These are phyloP conservation scores for Setipinna tenuifilis DNA, from an alignment of 2,797 vertebrate species.

Conservation along the genomic window DNA sequence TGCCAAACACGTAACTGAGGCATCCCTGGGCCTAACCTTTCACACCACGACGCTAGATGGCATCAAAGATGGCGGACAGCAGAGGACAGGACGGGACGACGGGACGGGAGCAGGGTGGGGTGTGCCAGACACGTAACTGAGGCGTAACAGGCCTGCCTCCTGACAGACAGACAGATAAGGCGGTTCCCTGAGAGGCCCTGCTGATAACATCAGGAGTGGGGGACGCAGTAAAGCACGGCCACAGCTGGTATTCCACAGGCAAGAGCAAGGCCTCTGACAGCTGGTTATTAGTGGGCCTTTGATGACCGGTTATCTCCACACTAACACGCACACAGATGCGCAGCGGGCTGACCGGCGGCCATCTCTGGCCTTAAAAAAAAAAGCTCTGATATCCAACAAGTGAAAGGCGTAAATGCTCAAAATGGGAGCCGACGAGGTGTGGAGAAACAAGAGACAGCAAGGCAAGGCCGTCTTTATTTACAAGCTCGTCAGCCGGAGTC, in stretches of 20 bases:
- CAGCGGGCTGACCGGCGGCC: not conserved
- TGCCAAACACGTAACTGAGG: not conserved
- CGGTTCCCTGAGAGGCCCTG: not conserved
- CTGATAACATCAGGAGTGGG: not conserved
- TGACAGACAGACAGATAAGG: not conserved
- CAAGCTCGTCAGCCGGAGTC: not conserved
- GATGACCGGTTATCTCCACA: constrained; percentile 25
- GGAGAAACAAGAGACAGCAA: not conserved
- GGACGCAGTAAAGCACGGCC: not conserved
- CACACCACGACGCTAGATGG: not conserved
- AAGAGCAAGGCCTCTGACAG: constrained; percentile 1
- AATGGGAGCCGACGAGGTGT: not conserved
- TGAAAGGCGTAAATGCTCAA: not conserved
- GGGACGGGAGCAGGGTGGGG: too few species aligned
- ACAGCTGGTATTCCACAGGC: not conserved
- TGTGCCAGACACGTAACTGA: not conserved
- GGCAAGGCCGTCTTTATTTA: not conserved
- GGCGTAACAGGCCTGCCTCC: not conserved
- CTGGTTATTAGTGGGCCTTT: constrained; percentile 36
- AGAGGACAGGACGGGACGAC: not conserved
- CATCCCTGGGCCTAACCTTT: too few species aligned
- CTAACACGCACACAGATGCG: not conserved
- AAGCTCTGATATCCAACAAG: not conserved
- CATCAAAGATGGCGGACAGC: not conserved
- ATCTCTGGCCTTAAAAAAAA: not conserved